Conservation (phyloP, 2,888 invertebrate species). For the Eristalis intricaria region DNA sequence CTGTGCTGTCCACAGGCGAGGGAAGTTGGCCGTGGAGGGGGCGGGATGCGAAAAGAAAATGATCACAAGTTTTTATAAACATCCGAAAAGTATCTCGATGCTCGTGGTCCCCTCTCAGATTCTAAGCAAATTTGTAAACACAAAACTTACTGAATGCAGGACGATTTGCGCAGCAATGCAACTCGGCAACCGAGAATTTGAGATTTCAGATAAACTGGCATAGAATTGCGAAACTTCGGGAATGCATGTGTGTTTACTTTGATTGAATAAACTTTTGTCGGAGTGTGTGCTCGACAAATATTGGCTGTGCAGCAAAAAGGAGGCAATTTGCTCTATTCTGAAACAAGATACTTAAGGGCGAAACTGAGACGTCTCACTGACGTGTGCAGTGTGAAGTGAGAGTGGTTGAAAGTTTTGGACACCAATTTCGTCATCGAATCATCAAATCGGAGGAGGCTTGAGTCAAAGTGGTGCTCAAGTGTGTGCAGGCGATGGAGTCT, state of each 20-base stretch:
- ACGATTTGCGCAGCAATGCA: not conserved
- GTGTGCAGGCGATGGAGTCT: not conserved
- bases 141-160: not conserved
- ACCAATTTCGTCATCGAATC: not conserved
- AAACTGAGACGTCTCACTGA: not conserved
- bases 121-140: constrained; percentile 1
- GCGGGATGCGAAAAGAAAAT: not conserved
- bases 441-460: not conserved
- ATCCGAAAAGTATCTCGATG: not conserved
- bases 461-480: not conserved
- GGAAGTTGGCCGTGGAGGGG: too few relatives aligned
- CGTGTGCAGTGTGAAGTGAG: not conserved
- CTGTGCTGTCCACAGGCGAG: not conserved
- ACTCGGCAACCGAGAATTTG: not conserved
- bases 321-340: not conserved
- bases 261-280: not conserved
- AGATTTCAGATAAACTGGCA: not conserved
- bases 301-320: not conserved
- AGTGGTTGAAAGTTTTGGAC: not conserved
- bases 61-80: not conserved
- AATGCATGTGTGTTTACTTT: not conserved
- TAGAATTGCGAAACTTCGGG: not conserved
- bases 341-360: not conserved
- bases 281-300: not conserved
- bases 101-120: not conserved